phyloP scores from a whole-genome alignment of 2,888 invertebrate genomes.

The Encarsia formosa region DNA sequence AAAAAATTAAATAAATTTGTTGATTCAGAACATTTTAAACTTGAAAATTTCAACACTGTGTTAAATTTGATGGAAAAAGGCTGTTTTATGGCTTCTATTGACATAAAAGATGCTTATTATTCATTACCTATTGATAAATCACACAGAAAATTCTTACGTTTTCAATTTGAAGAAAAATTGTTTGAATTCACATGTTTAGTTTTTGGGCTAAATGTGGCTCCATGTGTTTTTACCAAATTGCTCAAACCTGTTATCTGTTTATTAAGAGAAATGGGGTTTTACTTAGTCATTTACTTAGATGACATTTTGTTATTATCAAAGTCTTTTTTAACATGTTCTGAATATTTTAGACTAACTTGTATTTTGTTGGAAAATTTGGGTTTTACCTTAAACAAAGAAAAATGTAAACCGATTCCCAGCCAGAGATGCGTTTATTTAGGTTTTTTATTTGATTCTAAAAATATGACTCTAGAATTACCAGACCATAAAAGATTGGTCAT shows the following conservation, averaged over 20 bases:
- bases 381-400: neutral
- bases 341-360: neutral
- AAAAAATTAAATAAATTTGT: conserved; percentile 28
- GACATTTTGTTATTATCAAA: neutral
- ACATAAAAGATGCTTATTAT: conserved; percentile 25
- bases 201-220: neutral
- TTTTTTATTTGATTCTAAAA: neutral
- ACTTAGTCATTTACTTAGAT: neutral
- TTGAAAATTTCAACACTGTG: conserved; percentile 22
- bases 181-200: neutral
- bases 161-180: neutral
- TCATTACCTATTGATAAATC: conserved; percentile 15
- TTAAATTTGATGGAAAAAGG: conserved; percentile 8
- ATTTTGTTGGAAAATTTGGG: neutral
- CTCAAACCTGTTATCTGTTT: neutral
- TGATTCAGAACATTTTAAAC: conserved; percentile 25
- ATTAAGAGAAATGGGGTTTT: neutral
- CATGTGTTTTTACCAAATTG: neutral
- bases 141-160: conserved; percentile 12
- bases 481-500: conserved; percentile 5
- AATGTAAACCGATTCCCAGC: neutral
- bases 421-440: neutral
- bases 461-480: conserved; percentile 1
- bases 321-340: neutral
- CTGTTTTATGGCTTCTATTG: conserved; percentile 21